Conservation (phyloP, 2,797 vertebrate species). For the Anguilla obscura region DNA sequence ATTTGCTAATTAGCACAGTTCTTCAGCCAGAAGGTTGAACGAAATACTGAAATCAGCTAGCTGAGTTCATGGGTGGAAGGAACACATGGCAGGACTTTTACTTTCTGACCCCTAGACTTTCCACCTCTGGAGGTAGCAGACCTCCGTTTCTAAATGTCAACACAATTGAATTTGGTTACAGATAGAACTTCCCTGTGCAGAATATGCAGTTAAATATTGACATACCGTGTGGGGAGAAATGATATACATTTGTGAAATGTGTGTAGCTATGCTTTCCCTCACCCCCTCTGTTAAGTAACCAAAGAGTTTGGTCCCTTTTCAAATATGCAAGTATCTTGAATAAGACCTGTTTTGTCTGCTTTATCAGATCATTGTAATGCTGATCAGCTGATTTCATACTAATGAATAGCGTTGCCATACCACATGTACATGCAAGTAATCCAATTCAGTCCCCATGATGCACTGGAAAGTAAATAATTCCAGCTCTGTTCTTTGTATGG, state of each 20-base stretch:
- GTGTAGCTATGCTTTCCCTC: not conserved
- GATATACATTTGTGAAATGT: not conserved
- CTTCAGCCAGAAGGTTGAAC: no score
- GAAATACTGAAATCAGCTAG: no score
- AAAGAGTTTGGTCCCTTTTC: not conserved
- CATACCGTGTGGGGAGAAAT: not conserved
- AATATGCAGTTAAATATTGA: not conserved
- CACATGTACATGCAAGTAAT: constrained; percentile 9
- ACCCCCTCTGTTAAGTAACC: not conserved
- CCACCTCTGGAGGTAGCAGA: not conserved
- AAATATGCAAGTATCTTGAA: not conserved
- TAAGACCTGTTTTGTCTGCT: not conserved
- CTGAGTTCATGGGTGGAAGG: no score
- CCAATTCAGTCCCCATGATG: not conserved
- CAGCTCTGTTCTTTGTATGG: not conserved
- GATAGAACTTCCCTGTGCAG: not conserved
- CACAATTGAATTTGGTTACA: not conserved
- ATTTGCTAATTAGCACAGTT: not conserved
- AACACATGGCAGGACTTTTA: no score
- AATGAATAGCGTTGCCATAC: not conserved
- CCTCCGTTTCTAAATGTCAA: not conserved
- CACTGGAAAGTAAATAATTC: not conserved
- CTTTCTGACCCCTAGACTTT: not conserved
- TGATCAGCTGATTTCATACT: not conserved
- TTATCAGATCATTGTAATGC: not conserved